These are phyloP conservation scores for Fopius arisanus DNA, from an alignment of 1,140 invertebrate species.

Conservation along the genomic window DNA sequence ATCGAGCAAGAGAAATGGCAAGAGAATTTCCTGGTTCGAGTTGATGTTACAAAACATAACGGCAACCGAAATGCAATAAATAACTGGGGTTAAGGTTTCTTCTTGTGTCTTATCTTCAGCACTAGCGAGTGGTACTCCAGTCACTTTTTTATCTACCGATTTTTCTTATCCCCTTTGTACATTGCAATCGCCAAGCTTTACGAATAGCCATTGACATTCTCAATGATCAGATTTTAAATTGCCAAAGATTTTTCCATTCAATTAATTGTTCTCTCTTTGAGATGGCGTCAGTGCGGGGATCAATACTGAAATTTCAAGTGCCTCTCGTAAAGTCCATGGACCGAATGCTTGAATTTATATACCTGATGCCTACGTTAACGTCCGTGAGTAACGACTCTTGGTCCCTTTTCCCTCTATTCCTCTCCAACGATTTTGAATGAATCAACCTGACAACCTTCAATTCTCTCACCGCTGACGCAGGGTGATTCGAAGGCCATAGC, in stretches of 20 bases:
- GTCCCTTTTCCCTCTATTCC: not conserved
- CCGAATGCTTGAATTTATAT: constrained; percentile 24
- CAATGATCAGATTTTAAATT: not conserved
- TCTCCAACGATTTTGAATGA: constrained; percentile 10
- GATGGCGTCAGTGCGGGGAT: not conserved
- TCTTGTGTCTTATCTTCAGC: not conserved
- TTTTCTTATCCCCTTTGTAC: not conserved
- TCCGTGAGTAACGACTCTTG: not conserved
- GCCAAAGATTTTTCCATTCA: not conserved
- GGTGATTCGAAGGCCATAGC: not conserved
- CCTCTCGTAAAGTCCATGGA: constrained; percentile 18
- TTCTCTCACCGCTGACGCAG: not conserved
- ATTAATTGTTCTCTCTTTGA: not conserved
- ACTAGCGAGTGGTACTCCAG: not conserved
- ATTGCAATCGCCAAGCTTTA: not conserved
- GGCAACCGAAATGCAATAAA: constrained; percentile 14
- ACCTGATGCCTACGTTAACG: constrained; percentile 12
- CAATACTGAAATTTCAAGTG: constrained; percentile 25
- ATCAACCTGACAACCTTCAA: not conserved
- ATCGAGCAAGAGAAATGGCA: not conserved
- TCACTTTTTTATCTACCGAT: not conserved
- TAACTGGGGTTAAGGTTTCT: not conserved
- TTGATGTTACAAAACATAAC: constrained; percentile 11
- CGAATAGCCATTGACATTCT: not conserved
- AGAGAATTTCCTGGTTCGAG: constrained; percentile 8